A percentile compares a stretch with the other conserved stretches of the same genome.
phyloP scores from a whole-genome alignment of 2,113 vertebrate species.

The Rhinopithecus roxellana region DNA sequence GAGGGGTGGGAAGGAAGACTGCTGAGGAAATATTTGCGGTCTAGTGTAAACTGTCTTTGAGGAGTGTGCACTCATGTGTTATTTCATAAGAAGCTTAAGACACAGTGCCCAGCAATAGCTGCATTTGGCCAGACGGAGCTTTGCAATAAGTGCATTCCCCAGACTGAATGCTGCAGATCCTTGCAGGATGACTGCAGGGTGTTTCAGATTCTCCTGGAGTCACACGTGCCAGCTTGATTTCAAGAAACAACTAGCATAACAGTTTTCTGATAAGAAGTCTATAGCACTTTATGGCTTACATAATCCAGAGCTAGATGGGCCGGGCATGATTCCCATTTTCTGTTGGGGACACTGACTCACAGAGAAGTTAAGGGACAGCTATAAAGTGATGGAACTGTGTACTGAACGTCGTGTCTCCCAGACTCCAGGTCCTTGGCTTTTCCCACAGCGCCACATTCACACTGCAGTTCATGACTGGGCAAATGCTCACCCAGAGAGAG shows the following conservation, averaged over 20 bases:
- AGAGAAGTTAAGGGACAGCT: neutral
- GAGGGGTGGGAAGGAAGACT: neutral
- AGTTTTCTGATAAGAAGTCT: neutral
- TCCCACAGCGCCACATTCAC: neutral
- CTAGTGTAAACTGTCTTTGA: neutral
- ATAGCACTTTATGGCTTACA: neutral
- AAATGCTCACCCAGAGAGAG: neutral
- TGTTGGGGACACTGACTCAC: neutral
- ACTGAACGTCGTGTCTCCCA: neutral
- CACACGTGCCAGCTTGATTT: neutral
- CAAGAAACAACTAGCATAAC: neutral
- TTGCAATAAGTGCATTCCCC: neutral
- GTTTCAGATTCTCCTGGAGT: conserved; percentile 21
- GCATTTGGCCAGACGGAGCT: neutral
- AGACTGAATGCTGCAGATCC: neutral
- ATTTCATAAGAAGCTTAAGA: conserved; percentile 23
- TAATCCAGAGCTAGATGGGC: neutral
- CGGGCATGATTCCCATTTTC: neutral
- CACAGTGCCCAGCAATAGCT: neutral
- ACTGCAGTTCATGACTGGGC: neutral
- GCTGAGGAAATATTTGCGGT: neutral
- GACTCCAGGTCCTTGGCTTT: neutral
- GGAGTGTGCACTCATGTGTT: neutral
- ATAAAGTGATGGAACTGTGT: neutral
- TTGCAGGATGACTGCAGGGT: neutral